Evolutionary conservation across 2,113 vertebrate species (phyloP).

Genomic region (Ciconia maguari): DNA sequence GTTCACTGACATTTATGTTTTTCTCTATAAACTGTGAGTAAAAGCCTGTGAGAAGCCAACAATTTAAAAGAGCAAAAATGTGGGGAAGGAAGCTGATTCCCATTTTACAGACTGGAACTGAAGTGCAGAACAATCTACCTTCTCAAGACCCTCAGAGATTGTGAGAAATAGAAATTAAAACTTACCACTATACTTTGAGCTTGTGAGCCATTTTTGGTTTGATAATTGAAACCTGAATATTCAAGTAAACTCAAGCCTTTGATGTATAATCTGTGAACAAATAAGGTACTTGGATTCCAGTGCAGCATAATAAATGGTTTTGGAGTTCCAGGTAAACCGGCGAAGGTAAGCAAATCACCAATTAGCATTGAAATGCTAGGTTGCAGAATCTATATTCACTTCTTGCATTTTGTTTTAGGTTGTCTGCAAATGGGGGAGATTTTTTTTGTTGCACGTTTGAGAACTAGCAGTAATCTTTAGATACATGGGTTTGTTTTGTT

Average conservation of each 20-base stretch:
- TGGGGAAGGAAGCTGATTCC: background rate
- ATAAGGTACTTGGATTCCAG: background rate
- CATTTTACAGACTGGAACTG: background rate
- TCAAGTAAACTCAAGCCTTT: background rate
- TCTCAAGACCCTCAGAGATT: background rate
- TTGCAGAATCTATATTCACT: background rate
- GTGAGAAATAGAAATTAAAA: background rate
- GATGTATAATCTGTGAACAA: background rate
- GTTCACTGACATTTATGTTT: background rate
- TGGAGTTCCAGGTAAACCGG: background rate
- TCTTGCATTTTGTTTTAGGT: background rate
- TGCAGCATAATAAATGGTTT: background rate
- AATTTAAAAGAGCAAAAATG: background rate
- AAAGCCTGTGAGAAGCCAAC: background rate
- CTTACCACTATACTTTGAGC: rapidly evolving
- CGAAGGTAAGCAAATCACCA: background rate
- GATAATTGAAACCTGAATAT: background rate
- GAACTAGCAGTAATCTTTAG: background rate
- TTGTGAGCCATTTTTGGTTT: background rate
- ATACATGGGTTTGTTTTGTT: background rate
- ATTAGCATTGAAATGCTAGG: background rate
- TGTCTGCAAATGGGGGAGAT: background rate
- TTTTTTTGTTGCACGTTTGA: background rate
- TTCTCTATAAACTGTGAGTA: background rate
- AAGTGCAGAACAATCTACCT: background rate